phyloP scores from a whole-genome alignment of 1,140 invertebrate species.

The Sitobion miscanthi region DNA sequence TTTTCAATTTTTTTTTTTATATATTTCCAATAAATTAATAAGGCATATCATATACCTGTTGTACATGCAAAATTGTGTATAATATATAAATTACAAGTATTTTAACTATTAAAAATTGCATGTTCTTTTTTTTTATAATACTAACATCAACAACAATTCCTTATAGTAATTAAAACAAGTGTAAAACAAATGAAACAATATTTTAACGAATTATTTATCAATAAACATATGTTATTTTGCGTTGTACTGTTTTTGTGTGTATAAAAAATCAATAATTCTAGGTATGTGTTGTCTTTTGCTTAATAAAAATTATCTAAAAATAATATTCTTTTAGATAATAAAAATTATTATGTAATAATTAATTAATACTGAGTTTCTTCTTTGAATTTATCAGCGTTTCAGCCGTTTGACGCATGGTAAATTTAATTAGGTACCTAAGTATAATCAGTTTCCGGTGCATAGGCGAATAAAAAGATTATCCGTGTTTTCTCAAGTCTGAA shows the following conservation, averaged over 20 bases:
- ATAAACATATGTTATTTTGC: not conserved
- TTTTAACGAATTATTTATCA: not conserved
- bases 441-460: not conserved
- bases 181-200: not conserved
- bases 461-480: not conserved
- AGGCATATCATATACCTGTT: not conserved
- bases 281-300: not conserved
- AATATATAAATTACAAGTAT: not conserved
- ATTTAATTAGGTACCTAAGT: not conserved
- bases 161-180: not conserved
- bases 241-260: not conserved
- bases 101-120: not conserved
- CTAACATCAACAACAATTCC: not conserved
- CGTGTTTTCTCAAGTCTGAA: not conserved
- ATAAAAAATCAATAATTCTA: not conserved
- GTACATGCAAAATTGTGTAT: not conserved
- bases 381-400: not conserved
- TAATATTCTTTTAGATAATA: not conserved
- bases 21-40: conserved; percentile 1
- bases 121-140: not conserved
- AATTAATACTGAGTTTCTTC: conserved; percentile 39
- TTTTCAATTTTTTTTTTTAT: not conserved
- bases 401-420: not conserved
- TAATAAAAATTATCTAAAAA: conserved; percentile 17
- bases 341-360: not conserved